These are phyloP conservation scores for Heliconius eleuchia DNA, from an alignment of 1,140 invertebrate genomes.

Conservation along the genomic window DNA sequence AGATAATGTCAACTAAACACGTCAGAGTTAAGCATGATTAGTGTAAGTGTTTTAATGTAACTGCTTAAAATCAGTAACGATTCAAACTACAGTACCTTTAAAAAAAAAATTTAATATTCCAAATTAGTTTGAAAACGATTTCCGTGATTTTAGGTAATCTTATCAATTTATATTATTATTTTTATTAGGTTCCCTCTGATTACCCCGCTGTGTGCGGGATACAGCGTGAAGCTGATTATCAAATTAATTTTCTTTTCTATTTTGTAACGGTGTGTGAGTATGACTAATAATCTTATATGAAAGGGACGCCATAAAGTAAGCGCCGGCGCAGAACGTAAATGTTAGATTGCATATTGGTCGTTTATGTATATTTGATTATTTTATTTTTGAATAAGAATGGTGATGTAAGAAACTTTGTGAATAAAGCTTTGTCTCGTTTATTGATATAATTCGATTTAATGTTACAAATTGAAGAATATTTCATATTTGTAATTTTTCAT, in stretches of 20 bases:
- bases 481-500: not conserved
- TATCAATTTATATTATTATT: too few species aligned
- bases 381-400: not conserved
- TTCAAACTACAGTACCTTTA: not conserved
- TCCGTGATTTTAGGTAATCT: too few species aligned
- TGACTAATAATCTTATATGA: conserved; percentile 37
- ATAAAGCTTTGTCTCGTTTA: not conserved
- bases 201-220: too few species aligned
- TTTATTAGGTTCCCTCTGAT: too few species aligned
- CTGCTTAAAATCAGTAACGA: not conserved
- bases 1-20: too few species aligned
- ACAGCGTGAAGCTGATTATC: too few species aligned
- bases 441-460: not conserved
- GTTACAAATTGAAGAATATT: not conserved
- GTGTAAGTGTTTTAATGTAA: too few species aligned
- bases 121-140: too few species aligned
- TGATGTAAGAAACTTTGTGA: not conserved
- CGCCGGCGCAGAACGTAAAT: conserved; percentile 13
- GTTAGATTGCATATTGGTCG: not conserved
- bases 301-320: conserved; percentile 41
- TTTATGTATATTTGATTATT: conserved; percentile 13
- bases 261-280: conserved; percentile 7
- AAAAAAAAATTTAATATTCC: too few species aligned
- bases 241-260: not conserved
- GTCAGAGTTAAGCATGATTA: too few species aligned